A percentile compares a stretch with the other conserved stretches of the same genome.
Evolutionary conservation across 2,888 invertebrate genomes (phyloP).

Genomic region (Pterostichus madidus): DNA sequence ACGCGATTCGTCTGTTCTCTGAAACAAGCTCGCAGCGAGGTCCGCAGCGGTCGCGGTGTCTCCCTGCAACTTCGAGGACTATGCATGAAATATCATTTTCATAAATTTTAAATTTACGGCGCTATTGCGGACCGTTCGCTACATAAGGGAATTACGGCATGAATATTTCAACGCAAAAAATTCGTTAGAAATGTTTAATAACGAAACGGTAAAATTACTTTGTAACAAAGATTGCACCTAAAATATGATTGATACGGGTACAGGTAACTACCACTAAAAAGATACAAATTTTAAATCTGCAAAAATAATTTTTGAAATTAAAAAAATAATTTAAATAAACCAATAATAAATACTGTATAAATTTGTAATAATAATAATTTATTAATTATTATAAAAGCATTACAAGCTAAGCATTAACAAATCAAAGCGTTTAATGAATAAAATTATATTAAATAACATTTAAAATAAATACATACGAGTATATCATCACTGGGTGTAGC

Average conservation of each 20-base stretch:
- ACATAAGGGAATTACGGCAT: constrained; percentile 63
- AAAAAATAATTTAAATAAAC: no score
- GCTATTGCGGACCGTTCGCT: constrained; percentile 30
- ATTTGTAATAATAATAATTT: no score
- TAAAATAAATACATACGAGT: no score
- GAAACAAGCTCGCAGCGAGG: not conserved
- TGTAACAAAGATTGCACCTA: constrained; percentile 20
- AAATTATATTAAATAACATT: no score
- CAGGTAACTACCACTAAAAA: not conserved
- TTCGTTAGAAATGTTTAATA: constrained; percentile 59
- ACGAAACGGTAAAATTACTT: constrained; percentile 51
- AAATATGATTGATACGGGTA: constrained; percentile 20
- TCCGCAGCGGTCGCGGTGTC: constrained; percentile 5
- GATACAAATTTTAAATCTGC: no score
- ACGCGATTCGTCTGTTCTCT: constrained; percentile 17
- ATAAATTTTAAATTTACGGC: constrained; percentile 66
- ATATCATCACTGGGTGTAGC: no score
- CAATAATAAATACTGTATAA: no score
- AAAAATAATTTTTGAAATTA: not conserved
- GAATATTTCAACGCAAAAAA: constrained; percentile 55
- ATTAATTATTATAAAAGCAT: no score
- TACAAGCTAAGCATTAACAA: no score
- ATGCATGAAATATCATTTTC: constrained; percentile 67
- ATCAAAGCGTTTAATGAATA: no score
- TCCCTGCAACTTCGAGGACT: constrained; percentile 51